Percentiles rank a stretch among this genome's conserved stretches.
These are phyloP conservation scores for Sinocyclocheilus anophthalmus DNA, from an alignment of 2,113 vertebrate species.

Conservation along the genomic window DNA sequence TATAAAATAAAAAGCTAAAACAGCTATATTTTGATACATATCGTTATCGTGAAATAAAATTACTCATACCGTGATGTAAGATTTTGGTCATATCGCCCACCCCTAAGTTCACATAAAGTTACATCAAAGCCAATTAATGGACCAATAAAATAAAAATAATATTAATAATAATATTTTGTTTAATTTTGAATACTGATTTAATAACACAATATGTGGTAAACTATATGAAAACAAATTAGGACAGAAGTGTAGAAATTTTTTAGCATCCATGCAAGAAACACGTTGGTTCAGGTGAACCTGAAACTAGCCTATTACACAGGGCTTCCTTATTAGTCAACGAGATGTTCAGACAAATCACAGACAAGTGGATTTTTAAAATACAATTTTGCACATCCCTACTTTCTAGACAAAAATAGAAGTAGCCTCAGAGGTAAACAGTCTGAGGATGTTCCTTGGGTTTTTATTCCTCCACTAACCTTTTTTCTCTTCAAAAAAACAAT, in stretches of 20 bases:
- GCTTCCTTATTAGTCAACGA: not conserved
- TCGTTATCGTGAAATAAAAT: no score
- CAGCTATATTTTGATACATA: no score
- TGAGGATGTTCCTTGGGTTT: not conserved
- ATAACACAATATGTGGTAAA: not conserved
- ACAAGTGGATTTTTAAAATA: not conserved
- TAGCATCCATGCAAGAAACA: not conserved
- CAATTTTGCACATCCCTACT: not conserved
- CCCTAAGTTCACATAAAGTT: no score
- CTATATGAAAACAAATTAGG: no score
- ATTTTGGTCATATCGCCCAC: no score
- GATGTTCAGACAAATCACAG: not conserved
- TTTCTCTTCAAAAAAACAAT: constrained; percentile 22
- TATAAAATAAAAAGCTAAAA: no score
- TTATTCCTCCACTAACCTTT: not conserved
- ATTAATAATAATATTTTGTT: no score
- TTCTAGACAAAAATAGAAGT: constrained; percentile 1
- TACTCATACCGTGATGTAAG: no score
- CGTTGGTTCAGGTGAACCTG: not conserved
- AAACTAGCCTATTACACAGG: not conserved
- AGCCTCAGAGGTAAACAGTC: not conserved
- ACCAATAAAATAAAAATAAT: no score
- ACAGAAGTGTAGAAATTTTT: not conserved
- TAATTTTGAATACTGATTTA: not conserved
- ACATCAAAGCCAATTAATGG: no score